Percentiles rank a stretch among this genome's conserved stretches.
phyloP scores from a whole-genome alignment of 2,888 invertebrate species.

The Cinara cedri region DNA sequence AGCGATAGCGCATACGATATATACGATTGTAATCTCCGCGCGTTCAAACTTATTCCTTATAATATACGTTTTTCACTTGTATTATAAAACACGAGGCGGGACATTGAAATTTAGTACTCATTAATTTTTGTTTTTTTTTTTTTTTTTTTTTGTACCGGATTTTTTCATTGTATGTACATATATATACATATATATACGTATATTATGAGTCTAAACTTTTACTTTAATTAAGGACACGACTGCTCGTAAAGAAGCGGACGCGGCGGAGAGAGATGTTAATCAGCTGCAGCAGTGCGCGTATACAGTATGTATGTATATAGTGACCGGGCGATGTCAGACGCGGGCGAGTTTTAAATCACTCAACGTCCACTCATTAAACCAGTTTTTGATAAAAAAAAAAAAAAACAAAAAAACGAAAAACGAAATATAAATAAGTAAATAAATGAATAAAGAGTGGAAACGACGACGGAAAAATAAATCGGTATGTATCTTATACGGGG shows the following conservation, averaged over 20 bases:
- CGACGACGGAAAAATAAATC: not conserved
- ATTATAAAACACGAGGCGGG: slow-evolving; percentile 40
- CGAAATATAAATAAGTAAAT: not conserved
- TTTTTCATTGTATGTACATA: slow-evolving; percentile 16
- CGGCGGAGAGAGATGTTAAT: slow-evolving; percentile 54
- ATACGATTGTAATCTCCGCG: slow-evolving; percentile 36
- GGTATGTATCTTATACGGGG: no score
- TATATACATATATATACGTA: not conserved
- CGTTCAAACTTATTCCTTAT: not conserved
- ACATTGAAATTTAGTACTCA: slow-evolving; percentile 55
- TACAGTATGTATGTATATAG: not conserved
- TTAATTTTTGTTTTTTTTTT: slow-evolving; percentile 53
- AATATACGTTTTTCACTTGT: slow-evolving; percentile 15
- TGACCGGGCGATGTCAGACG: slow-evolving; percentile 44
- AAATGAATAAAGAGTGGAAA: slow-evolving; percentile 26
- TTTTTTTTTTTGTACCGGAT: slow-evolving; percentile 42
- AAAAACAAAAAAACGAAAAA: slow-evolving; percentile 7
- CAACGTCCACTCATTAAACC: slow-evolving; percentile 55
- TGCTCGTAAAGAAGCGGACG: slow-evolving; percentile 50
- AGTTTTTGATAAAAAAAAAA: slow-evolving; percentile 39
- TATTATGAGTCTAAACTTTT: slow-evolving; percentile 51
- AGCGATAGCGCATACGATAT: slow-evolving; percentile 25
- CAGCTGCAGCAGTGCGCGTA: no score
- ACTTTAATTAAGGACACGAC: slow-evolving; percentile 56
- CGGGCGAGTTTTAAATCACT: slow-evolving; percentile 55